Evolutionary conservation across 2,797 vertebrate genomes (phyloP).

Genomic region (Rhinoraja longicauda): DNA sequence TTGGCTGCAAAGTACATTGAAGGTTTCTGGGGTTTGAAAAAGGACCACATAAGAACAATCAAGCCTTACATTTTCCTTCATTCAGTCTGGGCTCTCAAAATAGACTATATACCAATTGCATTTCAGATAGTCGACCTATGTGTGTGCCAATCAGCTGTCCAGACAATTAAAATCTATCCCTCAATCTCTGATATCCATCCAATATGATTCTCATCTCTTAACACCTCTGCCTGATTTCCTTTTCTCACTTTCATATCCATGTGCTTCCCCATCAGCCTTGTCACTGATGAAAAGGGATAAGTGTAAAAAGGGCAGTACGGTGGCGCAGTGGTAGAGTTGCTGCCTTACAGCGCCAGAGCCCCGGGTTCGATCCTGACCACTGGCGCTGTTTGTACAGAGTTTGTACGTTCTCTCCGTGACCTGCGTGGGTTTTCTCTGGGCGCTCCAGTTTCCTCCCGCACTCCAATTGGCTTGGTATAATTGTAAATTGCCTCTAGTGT

Average conservation of each 20-base stretch:
- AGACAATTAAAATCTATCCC: not conserved
- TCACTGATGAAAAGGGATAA: not conserved
- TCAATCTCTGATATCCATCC: not conserved
- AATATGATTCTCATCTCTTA: slow-evolving; percentile 3
- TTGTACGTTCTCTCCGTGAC: too few species aligned
- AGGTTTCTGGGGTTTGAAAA: not conserved
- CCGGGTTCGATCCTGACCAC: too few species aligned
- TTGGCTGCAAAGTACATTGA: too few species aligned
- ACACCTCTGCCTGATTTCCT: not conserved
- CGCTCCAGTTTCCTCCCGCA: too few species aligned
- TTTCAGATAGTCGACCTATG: not conserved
- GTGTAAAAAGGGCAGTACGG: too few species aligned
- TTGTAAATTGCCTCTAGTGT: too few species aligned
- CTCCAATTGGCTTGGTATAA: too few species aligned
- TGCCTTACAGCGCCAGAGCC: too few species aligned
- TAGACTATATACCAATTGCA: too few species aligned
- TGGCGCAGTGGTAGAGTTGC: too few species aligned
- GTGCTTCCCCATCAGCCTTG: not conserved
- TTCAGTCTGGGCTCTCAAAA: not conserved
- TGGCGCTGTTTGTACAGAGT: too few species aligned
- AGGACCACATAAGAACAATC: not conserved
- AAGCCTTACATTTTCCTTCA: not conserved
- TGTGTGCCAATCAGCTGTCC: not conserved
- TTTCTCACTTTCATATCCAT: not conserved
- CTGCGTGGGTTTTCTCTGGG: too few species aligned